A percentile compares a stretch with the other conserved stretches of the same genome.
These are phyloP conservation scores for Linyphia triangularis DNA, from an alignment of 2,888 invertebrate species.

Conservation along the genomic window DNA sequence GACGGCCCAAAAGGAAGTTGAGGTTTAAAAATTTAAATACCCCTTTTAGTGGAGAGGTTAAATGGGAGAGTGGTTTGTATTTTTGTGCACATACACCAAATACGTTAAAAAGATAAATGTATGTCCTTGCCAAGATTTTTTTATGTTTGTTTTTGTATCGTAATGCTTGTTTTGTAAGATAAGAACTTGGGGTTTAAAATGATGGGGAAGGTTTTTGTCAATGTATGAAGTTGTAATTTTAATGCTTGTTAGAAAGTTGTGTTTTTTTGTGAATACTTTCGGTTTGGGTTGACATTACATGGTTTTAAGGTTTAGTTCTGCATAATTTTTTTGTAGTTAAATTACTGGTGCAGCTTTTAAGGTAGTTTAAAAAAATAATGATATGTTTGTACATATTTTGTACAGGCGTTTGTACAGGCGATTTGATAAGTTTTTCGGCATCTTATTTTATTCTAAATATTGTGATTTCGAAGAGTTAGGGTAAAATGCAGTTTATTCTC, in stretches of 20 bases:
- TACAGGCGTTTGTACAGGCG: too few relatives aligned
- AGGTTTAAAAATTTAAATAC: slow-evolving; percentile 72
- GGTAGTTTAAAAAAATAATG: too few relatives aligned
- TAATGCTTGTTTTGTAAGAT: background rate
- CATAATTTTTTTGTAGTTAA: too few relatives aligned
- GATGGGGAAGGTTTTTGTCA: background rate
- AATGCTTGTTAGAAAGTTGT: background rate
- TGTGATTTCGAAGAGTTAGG: too few relatives aligned
- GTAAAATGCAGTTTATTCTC: too few relatives aligned
- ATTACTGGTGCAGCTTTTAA: too few relatives aligned
- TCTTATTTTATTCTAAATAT: too few relatives aligned
- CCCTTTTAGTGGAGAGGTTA: slow-evolving; percentile 52
- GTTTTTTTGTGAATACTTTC: too few relatives aligned
- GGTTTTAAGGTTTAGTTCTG: too few relatives aligned
- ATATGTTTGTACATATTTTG: too few relatives aligned
- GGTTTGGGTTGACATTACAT: too few relatives aligned
- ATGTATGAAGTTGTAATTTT: background rate
- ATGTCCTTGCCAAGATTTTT: background rate
- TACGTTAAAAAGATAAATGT: slow-evolving; percentile 37
- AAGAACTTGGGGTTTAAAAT: background rate
- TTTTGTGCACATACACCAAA: background rate
- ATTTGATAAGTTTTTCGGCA: too few relatives aligned
- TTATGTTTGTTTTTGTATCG: background rate
- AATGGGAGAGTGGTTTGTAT: background rate
- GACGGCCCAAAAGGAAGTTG: slow-evolving; percentile 4